A percentile compares a stretch with the other conserved stretches of the same genome.
phyloP scores from a whole-genome alignment of 2,113 vertebrate genomes.

The Amia ocellicauda region DNA sequence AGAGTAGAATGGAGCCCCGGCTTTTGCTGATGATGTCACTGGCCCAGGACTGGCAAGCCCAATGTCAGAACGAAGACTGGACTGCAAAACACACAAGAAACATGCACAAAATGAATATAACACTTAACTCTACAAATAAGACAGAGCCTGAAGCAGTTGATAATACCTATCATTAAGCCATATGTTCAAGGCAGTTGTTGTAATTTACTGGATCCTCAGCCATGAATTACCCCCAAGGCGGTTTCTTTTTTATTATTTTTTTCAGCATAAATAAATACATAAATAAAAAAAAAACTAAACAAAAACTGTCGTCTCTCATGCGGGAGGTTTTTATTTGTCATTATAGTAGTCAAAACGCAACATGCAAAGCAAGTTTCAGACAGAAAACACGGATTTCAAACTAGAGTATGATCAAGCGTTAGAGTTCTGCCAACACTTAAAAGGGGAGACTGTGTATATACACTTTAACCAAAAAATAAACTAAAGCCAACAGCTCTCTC shows the following conservation, averaged over 20 bases:
- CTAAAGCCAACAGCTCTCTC: too few species aligned
- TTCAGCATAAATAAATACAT: neutral
- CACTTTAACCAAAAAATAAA: too few species aligned
- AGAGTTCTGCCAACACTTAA: too few species aligned
- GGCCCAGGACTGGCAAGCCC: slow-evolving; percentile 78
- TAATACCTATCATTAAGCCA: neutral
- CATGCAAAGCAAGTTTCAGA: neutral
- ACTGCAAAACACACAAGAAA: slow-evolving; percentile 56
- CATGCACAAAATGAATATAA: neutral
- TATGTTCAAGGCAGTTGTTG: slow-evolving; percentile 3
- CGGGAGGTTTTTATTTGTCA: neutral
- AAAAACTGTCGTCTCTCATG: neutral
- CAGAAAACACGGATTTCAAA: neutral
- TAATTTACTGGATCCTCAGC: neutral
- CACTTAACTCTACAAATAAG: neutral
- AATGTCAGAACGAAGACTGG: slow-evolving; percentile 75
- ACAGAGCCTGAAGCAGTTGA: neutral
- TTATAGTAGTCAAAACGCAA: neutral
- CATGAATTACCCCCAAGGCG: neutral
- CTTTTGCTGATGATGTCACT: slow-evolving; percentile 79
- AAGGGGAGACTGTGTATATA: too few species aligned
- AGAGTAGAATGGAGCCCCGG: slow-evolving; percentile 78
- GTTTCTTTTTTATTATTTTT: neutral
- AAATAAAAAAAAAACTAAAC: neutral
- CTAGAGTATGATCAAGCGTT: too few species aligned